phyloP scores from a whole-genome alignment of 2,113 vertebrate genomes.

The Scolopax mira region DNA sequence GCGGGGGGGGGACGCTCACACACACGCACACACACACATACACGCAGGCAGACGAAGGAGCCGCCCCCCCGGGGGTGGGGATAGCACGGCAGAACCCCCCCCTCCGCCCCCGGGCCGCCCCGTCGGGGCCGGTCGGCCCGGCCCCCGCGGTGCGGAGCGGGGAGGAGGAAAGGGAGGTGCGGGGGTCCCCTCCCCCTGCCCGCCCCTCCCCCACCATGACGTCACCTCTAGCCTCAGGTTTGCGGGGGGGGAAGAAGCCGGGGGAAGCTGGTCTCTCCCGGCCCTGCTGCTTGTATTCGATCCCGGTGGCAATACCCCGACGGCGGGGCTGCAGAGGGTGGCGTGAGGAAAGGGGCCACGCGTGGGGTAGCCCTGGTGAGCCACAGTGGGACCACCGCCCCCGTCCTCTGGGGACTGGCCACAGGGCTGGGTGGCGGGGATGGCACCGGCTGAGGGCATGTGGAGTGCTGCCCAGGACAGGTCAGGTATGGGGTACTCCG shows the following conservation, averaged over 20 bases:
- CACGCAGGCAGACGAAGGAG: neutral
- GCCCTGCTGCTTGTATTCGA: neutral
- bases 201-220: conserved; percentile 47
- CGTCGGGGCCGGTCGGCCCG: neutral
- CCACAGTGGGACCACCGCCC: neutral
- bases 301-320: neutral
- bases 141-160: conserved; percentile 29
- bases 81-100: conserved; percentile 13
- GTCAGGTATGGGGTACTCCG: neutral
- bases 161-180: neutral
- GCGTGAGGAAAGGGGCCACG: neutral
- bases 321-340: neutral
- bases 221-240: conserved; percentile 13
- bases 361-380: neutral
- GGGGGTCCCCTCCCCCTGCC: conserved; percentile 16
- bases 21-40: neutral
- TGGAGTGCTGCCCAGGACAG: neutral
- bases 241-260: neutral
- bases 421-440: neutral
- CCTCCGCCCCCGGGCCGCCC: conserved; percentile 3
- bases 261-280: neutral
- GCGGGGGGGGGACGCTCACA: neutral
- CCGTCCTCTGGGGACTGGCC: neutral
- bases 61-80: conserved; percentile 30
- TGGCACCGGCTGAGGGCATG: rapidly evolving